These are phyloP conservation scores for Balanococcus diminutus DNA, from an alignment of 2,888 invertebrate genomes.

Conservation along the genomic window DNA sequence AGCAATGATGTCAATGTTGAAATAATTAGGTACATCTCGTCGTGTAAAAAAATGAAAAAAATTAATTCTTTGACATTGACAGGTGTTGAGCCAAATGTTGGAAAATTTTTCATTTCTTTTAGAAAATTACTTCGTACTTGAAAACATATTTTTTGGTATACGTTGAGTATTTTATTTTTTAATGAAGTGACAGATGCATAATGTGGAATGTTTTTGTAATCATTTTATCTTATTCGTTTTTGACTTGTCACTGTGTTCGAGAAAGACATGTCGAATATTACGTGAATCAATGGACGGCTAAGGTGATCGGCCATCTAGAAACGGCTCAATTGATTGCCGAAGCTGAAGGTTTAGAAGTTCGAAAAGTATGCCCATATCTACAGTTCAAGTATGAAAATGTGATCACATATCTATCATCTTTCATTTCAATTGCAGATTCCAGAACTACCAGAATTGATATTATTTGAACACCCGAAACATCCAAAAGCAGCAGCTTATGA, in stretches of 20 bases:
- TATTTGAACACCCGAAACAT: slow-evolving; percentile 29
- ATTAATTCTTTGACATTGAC: slow-evolving; percentile 35
- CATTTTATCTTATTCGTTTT: not conserved
- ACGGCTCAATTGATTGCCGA: slow-evolving; percentile 74
- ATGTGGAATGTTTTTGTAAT: slow-evolving; percentile 10
- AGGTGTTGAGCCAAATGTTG: slow-evolving; percentile 16
- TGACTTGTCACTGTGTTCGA: not conserved
- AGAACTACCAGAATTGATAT: not conserved
- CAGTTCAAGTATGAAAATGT: not conserved
- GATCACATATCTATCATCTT: not conserved
- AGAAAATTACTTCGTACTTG: not conserved
- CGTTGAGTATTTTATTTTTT: not conserved
- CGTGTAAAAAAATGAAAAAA: not conserved
- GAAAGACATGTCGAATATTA: slow-evolving; percentile 60
- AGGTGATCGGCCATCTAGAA: slow-evolving; percentile 73
- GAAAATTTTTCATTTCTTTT: not conserved
- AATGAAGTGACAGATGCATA: not conserved
- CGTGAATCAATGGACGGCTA: slow-evolving; percentile 77
- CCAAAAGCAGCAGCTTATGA: slow-evolving; percentile 35
- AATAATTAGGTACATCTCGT: slow-evolving; percentile 2
- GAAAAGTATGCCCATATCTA: slow-evolving; percentile 70
- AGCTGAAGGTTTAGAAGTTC: slow-evolving; percentile 73
- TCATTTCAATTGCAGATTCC: slow-evolving; percentile 20
- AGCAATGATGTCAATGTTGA: not conserved
- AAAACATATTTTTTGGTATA: not conserved